A percentile compares a stretch with the other conserved stretches of the same genome.
Evolutionary conservation across 2,888 invertebrate genomes (phyloP).

Genomic region (Epinotia bilunana): DNA sequence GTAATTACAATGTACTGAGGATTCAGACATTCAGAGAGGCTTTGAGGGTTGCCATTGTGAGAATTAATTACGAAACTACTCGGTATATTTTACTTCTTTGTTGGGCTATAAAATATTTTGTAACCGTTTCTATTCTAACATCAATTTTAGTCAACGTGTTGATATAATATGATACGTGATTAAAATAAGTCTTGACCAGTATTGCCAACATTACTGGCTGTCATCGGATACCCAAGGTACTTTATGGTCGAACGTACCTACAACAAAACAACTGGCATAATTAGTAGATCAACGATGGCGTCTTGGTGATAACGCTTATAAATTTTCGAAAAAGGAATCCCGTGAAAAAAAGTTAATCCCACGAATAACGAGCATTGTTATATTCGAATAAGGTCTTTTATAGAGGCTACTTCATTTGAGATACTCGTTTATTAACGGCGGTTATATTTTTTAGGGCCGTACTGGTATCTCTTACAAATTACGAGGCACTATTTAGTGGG

Average conservation of each 20-base stretch:
- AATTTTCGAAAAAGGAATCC: constrained; percentile 63
- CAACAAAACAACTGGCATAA: constrained; percentile 59
- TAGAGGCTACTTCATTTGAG: constrained; percentile 51
- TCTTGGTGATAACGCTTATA: constrained; percentile 60
- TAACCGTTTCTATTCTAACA: constrained; percentile 16
- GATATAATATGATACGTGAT: constrained; percentile 12
- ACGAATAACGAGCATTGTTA: constrained; percentile 56
- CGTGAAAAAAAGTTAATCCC: constrained; percentile 55
- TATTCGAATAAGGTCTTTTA: constrained; percentile 55
- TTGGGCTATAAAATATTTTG: constrained; percentile 56
- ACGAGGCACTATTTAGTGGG: constrained; percentile 66
- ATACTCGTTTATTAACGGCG: constrained; percentile 46
- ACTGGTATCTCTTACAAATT: constrained; percentile 68
- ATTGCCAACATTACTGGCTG: constrained; percentile 48
- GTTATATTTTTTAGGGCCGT: constrained; percentile 54
- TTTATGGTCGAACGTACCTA: constrained; percentile 52
- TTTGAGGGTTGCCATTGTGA: constrained; percentile 61
- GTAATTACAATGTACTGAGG: constrained; percentile 79
- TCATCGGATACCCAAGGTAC: constrained; percentile 55
- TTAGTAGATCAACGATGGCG: constrained; percentile 63
- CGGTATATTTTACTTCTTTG: constrained; percentile 64
- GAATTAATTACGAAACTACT: constrained; percentile 72
- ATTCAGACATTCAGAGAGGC: constrained; percentile 62
- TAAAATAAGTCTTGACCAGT: constrained; percentile 14
- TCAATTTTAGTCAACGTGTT: constrained; percentile 15